Conservation (phyloP, 2,888 invertebrate genomes). For the Cheilosia soror region DNA sequence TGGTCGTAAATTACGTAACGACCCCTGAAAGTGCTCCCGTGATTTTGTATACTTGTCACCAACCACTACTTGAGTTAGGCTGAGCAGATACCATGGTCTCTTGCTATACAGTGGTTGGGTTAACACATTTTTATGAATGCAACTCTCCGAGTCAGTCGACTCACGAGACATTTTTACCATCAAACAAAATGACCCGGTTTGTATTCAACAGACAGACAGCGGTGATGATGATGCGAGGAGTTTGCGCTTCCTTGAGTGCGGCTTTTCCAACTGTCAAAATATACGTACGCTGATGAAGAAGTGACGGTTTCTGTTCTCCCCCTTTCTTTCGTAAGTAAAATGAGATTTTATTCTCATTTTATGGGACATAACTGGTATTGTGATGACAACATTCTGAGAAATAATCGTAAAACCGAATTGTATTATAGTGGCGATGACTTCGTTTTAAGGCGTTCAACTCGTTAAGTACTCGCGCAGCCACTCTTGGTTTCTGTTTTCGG, state of each 20-base stretch:
- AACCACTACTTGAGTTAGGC: slow-evolving; percentile 24
- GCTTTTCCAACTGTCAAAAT: slow-evolving; percentile 50
- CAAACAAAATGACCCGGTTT: slow-evolving; percentile 47
- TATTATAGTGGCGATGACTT: slow-evolving; percentile 50
- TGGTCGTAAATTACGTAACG: slow-evolving; percentile 77
- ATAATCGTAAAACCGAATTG: slow-evolving; percentile 73
- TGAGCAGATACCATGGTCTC: not conserved
- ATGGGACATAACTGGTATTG: slow-evolving; percentile 72
- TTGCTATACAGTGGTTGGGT: slow-evolving; percentile 17
- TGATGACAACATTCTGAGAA: slow-evolving; percentile 70
- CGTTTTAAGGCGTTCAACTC: slow-evolving; percentile 62
- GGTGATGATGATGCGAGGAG: slow-evolving; percentile 42
- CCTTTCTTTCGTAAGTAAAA: slow-evolving; percentile 36
- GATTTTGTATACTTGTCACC: slow-evolving; percentile 56
- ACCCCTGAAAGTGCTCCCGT: slow-evolving; percentile 73
- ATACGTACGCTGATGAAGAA: slow-evolving; percentile 8
- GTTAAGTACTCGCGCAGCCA: slow-evolving; percentile 28
- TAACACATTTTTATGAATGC: slow-evolving; percentile 52
- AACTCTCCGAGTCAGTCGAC: slow-evolving; percentile 34
- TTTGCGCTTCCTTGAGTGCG: slow-evolving; percentile 74
- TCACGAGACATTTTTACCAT: slow-evolving; percentile 43
- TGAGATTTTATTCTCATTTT: slow-evolving; percentile 70
- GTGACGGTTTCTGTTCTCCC: slow-evolving; percentile 47
- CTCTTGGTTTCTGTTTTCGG: slow-evolving; percentile 9
- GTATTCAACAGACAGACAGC: slow-evolving; percentile 6